Evolutionary conservation across 2,113 vertebrate genomes (phyloP).

Genomic region (Coptodon rendalli): DNA sequence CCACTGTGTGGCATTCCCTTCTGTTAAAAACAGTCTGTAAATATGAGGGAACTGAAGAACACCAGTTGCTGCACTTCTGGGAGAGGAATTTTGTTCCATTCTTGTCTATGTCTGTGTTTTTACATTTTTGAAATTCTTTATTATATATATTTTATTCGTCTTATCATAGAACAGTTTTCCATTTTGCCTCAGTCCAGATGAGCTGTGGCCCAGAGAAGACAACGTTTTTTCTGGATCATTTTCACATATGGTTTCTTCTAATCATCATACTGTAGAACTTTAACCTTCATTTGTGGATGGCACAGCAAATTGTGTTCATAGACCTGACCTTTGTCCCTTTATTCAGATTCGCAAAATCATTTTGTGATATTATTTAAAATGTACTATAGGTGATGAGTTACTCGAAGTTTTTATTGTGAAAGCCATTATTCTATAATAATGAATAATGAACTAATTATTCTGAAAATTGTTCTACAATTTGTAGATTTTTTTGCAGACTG

Average conservation of each 20-base stretch:
- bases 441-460: rapidly evolving
- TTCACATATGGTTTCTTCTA: not conserved
- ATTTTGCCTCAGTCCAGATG: not conserved
- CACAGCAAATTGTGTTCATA: not conserved
- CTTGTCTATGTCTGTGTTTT: not conserved
- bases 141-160: not conserved
- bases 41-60: not conserved
- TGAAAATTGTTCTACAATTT: not conserved
- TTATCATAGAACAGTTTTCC: not conserved
- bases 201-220: not conserved
- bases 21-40: not conserved
- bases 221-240: not conserved
- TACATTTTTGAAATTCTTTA: not conserved
- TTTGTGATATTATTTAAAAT: not conserved
- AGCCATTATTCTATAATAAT: not conserved
- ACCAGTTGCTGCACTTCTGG: not conserved
- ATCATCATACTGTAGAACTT: not conserved
- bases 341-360: not conserved
- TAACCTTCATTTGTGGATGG: not conserved
- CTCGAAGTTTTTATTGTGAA: not conserved
- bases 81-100: not conserved
- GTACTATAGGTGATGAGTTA: not conserved
- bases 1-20: not conserved
- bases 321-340: not conserved
- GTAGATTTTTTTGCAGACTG: not conserved